Evolutionary conservation across 2,888 invertebrate species (phyloP), one percentile per base, ranked within the genome.

Genomic region (Amorpha juglandis): DNA sequence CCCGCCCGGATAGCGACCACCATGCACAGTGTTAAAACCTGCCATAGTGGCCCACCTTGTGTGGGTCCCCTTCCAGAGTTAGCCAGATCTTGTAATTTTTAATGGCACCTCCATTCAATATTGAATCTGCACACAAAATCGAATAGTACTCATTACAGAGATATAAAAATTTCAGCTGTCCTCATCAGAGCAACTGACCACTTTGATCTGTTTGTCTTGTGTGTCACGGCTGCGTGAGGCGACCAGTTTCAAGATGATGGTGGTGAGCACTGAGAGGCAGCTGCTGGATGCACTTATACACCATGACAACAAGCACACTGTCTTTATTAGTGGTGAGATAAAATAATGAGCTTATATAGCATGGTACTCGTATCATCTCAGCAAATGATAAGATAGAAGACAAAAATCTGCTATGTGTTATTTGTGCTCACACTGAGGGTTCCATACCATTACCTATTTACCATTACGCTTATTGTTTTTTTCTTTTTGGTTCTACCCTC

Each of bases 141-240:
- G 47, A 47, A 6, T 12, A 1, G 14, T 3, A 3, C 12, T 6
- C 7, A 45, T 27, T 8, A 63, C 48, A 14, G 12, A 48, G 62
- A 65, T 51, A 67, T 35, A 58, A 58, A 33, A 51, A 0, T 85
- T 84, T 1, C 80, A 91, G 91, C 63, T 91, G 16, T 86, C 89
- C 21, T 86, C 82, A 9, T 81, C 81, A 0, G 68, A 71, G 0
- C 47, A 73, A 0, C 67, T 85, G 11, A 75, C 82, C 9, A 75
- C 77, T 0, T 68, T 88, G 27, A 88, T 91, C 69, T 91, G 91
- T 65, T 21, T 68, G 1, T 65, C 71, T 0, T 90, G 91, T 52
- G 73, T 89, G 1, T 70, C 78, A 9, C 79, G 79, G 1, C 73
- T 91, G 1, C 76, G 80, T 6, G 88, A 89, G 0, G 89, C 91